A percentile compares a stretch with the other conserved stretches of the same genome.
phyloP scores from a whole-genome alignment of 2,888 invertebrate species.

The Dolichopus griseipennis region DNA sequence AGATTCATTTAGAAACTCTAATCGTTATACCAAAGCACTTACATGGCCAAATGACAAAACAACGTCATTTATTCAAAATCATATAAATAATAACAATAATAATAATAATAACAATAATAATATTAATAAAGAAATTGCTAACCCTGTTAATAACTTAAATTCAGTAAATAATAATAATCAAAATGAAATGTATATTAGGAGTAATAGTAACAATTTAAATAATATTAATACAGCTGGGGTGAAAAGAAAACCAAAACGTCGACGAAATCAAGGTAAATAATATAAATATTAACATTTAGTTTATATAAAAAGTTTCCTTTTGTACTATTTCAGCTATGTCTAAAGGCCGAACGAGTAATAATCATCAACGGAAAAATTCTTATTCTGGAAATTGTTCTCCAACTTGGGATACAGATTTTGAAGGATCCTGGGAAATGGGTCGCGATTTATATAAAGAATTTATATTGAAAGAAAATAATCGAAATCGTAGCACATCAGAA shows the following conservation, averaged over 20 bases:
- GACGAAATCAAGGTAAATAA: conserved; percentile 33
- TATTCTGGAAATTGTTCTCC: conserved; percentile 27
- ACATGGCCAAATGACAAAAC: conserved; percentile 31
- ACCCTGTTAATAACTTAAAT: conserved; percentile 28
- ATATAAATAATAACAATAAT: conserved; percentile 26
- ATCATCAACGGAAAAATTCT: conserved; percentile 27
- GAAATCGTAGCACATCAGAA: conserved; percentile 33
- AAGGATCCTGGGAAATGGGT: conserved; percentile 39
- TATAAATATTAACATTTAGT: not conserved
- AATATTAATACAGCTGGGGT: conserved; percentile 30
- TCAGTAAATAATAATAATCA: not conserved
- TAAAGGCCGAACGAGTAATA: conserved; percentile 29
- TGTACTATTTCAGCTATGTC: conserved; percentile 26
- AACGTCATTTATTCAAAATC: conserved; percentile 26
- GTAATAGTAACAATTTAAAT: not conserved
- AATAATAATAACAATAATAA: conserved; percentile 26
- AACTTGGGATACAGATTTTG: conserved; percentile 38
- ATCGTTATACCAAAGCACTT: conserved; percentile 30
- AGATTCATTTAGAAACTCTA: conserved; percentile 30
- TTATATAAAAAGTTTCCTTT: not conserved
- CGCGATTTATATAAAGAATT: conserved; percentile 37
- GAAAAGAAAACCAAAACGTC: conserved; percentile 34
- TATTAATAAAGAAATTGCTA: not conserved
- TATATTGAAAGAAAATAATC: conserved; percentile 31
- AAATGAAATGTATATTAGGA: conserved; percentile 7